These are phyloP conservation scores for Phenganax subtilis DNA, from an alignment of 92 coral and sea anemone species.

Conservation along the genomic window DNA sequence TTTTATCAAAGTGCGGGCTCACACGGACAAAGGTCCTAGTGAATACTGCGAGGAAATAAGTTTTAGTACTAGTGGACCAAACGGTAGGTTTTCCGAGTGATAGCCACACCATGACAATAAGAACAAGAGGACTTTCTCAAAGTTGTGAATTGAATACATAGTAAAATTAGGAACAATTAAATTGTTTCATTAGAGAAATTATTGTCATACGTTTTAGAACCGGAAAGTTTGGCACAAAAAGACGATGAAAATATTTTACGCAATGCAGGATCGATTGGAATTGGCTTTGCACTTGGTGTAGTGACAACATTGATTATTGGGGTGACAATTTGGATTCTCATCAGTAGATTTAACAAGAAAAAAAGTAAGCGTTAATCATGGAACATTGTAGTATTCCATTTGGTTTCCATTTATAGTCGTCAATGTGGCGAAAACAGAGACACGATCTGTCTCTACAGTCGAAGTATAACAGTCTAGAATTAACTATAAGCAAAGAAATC, in stretches of 20 bases:
- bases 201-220: not conserved
- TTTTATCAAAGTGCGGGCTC: constrained; percentile 5
- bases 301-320: not conserved
- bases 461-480: too few relatives aligned
- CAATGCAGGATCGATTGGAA: constrained; percentile 1
- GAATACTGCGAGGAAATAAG: not conserved
- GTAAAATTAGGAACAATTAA: not conserved
- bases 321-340: not conserved
- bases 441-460: too few relatives aligned
- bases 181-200: too few relatives aligned
- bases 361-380: not conserved
- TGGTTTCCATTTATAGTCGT: not conserved
- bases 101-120: not conserved
- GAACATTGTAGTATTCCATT: not conserved
- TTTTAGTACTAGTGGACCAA: not conserved
- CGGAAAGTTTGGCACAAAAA: not conserved
- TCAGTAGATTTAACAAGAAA: not conserved
- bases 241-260: not conserved
- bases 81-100: not conserved
- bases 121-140: constrained; percentile 4
- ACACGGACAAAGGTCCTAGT: constrained; percentile 8
- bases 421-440: too few relatives aligned
- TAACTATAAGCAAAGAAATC: too few relatives aligned
- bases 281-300: constrained; percentile 11
- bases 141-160: not conserved